Conservation (phyloP, 2,113 vertebrate species). For the Vombatus ursinus region DNA sequence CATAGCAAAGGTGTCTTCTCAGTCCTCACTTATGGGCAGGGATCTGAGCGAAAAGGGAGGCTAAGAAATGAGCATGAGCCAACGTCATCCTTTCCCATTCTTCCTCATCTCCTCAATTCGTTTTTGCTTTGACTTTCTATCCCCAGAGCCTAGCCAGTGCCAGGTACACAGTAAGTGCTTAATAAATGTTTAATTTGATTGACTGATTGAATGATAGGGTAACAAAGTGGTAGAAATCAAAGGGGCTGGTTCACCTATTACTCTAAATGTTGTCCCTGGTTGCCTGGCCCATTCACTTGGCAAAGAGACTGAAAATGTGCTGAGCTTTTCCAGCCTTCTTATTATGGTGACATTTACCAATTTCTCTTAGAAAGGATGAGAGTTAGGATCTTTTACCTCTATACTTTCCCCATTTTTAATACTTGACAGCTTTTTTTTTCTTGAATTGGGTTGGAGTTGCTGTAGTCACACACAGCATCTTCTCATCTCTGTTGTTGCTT, state of each 20-base stretch:
- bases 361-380: neutral
- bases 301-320: neutral
- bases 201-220: no score
- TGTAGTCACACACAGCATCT: neutral
- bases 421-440: neutral
- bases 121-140: neutral
- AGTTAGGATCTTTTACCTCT: neutral
- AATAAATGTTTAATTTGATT: neutral
- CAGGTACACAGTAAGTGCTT: neutral
- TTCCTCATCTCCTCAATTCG: neutral
- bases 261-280: neutral
- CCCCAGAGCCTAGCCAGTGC: neutral
- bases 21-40: neutral
- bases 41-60: neutral
- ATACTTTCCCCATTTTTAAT: neutral
- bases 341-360: neutral
- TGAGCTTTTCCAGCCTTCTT: neutral
- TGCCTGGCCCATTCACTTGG: neutral
- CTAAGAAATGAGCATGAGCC: neutral
- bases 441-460: neutral
- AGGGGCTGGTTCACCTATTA: neutral
- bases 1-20: neutral
- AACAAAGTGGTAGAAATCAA: neutral
- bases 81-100: neutral
- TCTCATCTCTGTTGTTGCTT: neutral